Evolutionary conservation across 2,797 vertebrate species (phyloP), one percentile per base, ranked within the genome.

Genomic region (Pterois miles): DNA sequence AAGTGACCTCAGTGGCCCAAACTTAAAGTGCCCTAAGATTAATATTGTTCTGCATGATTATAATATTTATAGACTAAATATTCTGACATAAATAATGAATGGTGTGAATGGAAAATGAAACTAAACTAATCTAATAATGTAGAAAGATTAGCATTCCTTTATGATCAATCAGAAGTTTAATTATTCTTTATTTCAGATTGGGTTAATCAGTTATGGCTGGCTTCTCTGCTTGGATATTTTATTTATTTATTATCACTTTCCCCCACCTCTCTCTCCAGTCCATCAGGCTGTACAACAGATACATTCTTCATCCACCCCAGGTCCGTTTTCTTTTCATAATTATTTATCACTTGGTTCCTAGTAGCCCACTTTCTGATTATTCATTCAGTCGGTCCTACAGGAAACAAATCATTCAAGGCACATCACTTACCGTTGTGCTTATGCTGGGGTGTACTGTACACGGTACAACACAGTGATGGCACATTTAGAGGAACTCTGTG

Each of bases 371-470:
- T 25, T 74, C 60, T 81, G 65, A 54, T 76, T 68, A 69, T 72
- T 81, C 63, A 71, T 71, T 84, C 48, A 77, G 23, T 46, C 40
- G 58, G 69, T 81, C 82, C 63, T 74, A 16, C 82, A 71, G 82
- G 80, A 62, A 27, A 27, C 76, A 59, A 76, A 52, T 74, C 53
- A 67, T 81, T 81, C 63, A 85, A 81, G 67, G 52, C 36, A 67
- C 50, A 80, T 80, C 74, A 85, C 81, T 72, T 78, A 74, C 74
- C 54, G 74, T 88, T 87, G 65, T 68, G 22, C 36, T 52, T 52
- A 74, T 57, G 23, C 12, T 50, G 10, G 9, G 67, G 60, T 40
- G 53, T 27, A 57, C 18, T 31, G 31, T 36, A 65, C 56, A 34
- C 48, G 20, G 4, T 6, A 38, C 80, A 64, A 43, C 25, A 71